Percentiles rank a stretch among this genome's conserved stretches.
Conservation (phyloP, 2,113 vertebrate genomes). For the Hippocampus mohnikei region DNA sequence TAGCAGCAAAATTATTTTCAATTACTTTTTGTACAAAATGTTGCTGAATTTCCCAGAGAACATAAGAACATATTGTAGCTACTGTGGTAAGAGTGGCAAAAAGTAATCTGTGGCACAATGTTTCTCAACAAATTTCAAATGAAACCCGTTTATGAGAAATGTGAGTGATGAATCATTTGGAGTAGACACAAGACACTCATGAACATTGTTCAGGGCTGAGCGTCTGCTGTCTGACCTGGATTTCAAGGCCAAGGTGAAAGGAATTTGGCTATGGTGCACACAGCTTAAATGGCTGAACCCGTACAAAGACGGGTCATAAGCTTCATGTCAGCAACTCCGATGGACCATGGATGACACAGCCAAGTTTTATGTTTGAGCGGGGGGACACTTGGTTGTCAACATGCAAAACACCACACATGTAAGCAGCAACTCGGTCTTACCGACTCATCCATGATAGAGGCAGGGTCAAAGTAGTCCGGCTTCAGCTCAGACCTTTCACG, state of each 20-base stretch:
- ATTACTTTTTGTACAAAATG: background rate
- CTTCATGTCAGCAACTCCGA: slow-evolving; percentile 7
- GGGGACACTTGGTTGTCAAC: slow-evolving; percentile 2
- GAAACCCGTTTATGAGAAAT: slow-evolving; percentile 2
- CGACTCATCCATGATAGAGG: slow-evolving; percentile 99
- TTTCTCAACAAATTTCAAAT: background rate
- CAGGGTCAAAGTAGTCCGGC: slow-evolving; percentile 98
- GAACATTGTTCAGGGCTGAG: background rate
- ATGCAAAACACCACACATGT: background rate
- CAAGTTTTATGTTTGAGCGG: background rate
- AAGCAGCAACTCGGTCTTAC: slow-evolving; percentile 69
- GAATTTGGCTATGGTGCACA: slow-evolving; percentile 20
- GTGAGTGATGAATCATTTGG: slow-evolving; percentile 1
- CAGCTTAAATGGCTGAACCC: slow-evolving; percentile 8
- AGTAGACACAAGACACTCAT: slow-evolving; percentile 13
- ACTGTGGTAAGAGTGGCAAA: background rate
- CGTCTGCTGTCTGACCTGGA: background rate
- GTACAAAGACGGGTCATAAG: slow-evolving; percentile 12
- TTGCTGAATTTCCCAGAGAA: background rate
- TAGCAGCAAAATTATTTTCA: too few species aligned
- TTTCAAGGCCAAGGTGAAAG: slow-evolving; percentile 7
- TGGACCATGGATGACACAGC: slow-evolving; percentile 2
- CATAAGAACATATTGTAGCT: too few species aligned
- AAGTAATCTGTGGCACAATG: background rate
- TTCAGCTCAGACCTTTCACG: slow-evolving; percentile 96